These are phyloP conservation scores for Philopotamus ludificatus DNA, from an alignment of 1,140 invertebrate genomes.

Conservation along the genomic window DNA sequence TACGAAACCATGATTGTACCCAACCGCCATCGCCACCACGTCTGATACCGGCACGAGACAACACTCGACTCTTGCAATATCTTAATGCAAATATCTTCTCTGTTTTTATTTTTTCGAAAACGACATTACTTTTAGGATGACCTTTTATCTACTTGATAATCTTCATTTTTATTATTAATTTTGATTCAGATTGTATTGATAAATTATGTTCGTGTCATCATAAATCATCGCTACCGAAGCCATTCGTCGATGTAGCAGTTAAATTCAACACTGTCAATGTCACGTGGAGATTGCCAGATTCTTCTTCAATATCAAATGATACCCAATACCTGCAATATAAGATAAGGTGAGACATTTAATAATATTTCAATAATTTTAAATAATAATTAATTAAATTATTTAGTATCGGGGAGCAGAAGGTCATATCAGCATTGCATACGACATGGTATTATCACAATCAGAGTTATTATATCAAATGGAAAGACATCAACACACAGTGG, in stretches of 20 bases:
- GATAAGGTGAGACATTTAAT: slow-evolving; percentile 1
- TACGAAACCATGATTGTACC: too few relatives aligned
- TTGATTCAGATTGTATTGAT: slow-evolving; percentile 47
- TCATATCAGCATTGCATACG: neutral
- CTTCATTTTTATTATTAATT: slow-evolving; percentile 5
- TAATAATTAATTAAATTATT: neutral
- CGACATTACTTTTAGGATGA: too few relatives aligned
- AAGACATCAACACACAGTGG: neutral
- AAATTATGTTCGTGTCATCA: slow-evolving; percentile 50
- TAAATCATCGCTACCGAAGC: slow-evolving; percentile 45
- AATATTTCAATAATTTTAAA: neutral
- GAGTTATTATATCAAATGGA: neutral
- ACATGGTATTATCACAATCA: neutral
- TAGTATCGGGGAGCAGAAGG: neutral
- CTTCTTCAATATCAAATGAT: neutral
- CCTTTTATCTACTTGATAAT: neutral
- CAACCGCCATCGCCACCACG: too few relatives aligned
- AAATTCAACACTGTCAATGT: neutral
- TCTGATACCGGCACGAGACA: too few relatives aligned
- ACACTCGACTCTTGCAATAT: too few relatives aligned
- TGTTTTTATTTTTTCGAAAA: slow-evolving; percentile 3
- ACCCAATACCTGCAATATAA: slow-evolving; percentile 1
- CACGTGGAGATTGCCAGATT: slow-evolving; percentile 3
- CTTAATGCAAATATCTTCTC: too few relatives aligned
- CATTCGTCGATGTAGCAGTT: slow-evolving; percentile 42